Evolutionary conservation across 2,888 invertebrate species (phyloP), one percentile per base, ranked within the genome.

Genomic region (Aricia artaxerxes): DNA sequence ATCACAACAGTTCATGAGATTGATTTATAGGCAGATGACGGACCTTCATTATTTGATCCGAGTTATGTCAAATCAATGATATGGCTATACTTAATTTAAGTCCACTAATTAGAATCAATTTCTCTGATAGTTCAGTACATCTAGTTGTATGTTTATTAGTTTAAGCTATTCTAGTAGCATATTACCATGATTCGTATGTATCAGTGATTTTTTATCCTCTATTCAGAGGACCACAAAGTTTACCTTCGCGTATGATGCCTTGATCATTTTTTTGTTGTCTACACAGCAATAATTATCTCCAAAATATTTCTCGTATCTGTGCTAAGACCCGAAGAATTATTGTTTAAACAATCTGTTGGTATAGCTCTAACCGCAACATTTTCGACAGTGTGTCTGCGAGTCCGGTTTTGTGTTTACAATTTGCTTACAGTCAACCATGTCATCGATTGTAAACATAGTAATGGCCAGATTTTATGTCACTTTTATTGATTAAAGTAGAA

Each of bases 361-460:
- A 49, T 24, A 44, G 13, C 44, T 24, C 24, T 24, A 75, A 49
- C 73, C 73, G 73, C 73, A 75, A 75, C 75, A 49, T 44, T 49
- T 24, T 75, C 24, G 75, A 24, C 75, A 24, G 24, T 53, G 5
- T 53, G 76, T 53, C 24, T 57, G 13, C 44, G 76, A 57, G 53
- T 76, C 76, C 76, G 57, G 76, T 76, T 76, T 31, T 76, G 11
- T 76, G 35, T 76, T 76, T 49, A 76, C 76, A 57, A 57, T 76
- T 76, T 57, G 76, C 76, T 57, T 76, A 76, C 57, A 57, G 57
- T 16, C 57, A 57, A 57, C 57, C 76, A 53, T 69, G 69, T 35
- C 69, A 69, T 69, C 35, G 5, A 69, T 38, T 69, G 69, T 38
- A 69, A 69, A 69, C 69, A 69, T 31, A 35, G 13, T 6, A 69